phyloP scores from a whole-genome alignment of 2,113 vertebrate species.

The Galeopterus variegatus region DNA sequence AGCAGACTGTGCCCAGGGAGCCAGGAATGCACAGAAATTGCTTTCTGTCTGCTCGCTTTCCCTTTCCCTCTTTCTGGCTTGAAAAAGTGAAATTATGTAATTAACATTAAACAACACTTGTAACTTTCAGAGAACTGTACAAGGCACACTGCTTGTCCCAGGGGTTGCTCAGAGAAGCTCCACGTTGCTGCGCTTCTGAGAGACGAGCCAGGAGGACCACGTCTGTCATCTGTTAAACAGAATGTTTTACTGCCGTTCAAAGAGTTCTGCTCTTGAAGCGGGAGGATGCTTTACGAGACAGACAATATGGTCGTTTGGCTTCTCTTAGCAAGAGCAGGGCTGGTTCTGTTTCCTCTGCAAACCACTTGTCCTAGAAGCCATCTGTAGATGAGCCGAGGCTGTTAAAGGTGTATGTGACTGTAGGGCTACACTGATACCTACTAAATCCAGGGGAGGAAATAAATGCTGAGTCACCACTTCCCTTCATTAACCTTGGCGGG shows the following conservation, averaged over 20 bases:
- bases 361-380: fast-evolving
- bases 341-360: not conserved
- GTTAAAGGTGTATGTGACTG: fast-evolving
- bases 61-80: not conserved
- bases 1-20: fast-evolving
- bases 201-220: fast-evolving
- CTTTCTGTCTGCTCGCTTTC: not conserved
- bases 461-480: not conserved
- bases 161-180: fast-evolving
- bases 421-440: fast-evolving
- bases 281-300: fast-evolving
- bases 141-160: fast-evolving
- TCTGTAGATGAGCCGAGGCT: fast-evolving
- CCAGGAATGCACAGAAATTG: fast-evolving
- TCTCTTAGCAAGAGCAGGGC: constrained; percentile 92
- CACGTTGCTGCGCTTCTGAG: fast-evolving
- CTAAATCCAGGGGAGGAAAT: not conserved
- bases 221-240: fast-evolving
- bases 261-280: not conserved
- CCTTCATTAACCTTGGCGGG: not conserved
- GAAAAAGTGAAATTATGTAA: not conserved
- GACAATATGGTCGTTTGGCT: constrained; percentile 55
- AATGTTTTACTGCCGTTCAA: fast-evolving
- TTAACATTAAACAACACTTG: not conserved
- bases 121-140: fast-evolving